A percentile compares a stretch with the other conserved stretches of the same genome.
These are phyloP conservation scores for Ascidia mentula DNA, from an alignment of 23 tunicate species.

Conservation along the genomic window DNA sequence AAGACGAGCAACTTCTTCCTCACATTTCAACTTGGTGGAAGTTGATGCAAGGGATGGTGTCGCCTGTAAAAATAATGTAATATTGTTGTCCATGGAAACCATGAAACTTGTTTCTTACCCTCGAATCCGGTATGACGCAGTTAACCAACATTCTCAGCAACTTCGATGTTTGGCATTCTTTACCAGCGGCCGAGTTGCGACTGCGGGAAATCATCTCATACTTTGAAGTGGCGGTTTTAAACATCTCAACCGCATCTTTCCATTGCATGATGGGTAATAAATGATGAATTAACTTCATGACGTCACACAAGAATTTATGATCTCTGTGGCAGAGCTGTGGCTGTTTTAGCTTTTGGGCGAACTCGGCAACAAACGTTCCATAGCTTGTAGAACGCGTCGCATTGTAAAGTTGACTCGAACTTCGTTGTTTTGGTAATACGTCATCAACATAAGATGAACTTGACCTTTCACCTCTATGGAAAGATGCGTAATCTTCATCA, in stretches of 20 bases:
- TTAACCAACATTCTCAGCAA: not conserved
- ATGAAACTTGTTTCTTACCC: not conserved
- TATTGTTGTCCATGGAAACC: not conserved
- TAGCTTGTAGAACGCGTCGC: too few species aligned
- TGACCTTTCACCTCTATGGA: not conserved
- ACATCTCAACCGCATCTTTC: not conserved
- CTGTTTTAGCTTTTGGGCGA: not conserved
- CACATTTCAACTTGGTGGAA: slow-evolving; percentile 8
- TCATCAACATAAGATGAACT: too few species aligned
- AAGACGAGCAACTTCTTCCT: slow-evolving; percentile 5
- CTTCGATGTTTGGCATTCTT: not conserved
- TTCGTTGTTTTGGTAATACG: too few species aligned
- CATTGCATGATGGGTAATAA: slow-evolving; percentile 4
- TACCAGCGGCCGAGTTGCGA: not conserved
- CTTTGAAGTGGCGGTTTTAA: not conserved
- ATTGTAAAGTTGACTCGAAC: too few species aligned
- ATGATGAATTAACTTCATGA: slow-evolving; percentile 4
- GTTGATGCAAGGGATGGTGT: not conserved
- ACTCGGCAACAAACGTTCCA: not conserved
- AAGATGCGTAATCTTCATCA: not conserved
- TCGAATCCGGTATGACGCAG: not conserved
- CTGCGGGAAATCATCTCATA: not conserved
- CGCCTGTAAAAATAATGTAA: not conserved
- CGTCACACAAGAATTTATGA: slow-evolving; percentile 13
- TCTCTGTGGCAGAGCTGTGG: slow-evolving; percentile 1